Conservation (phyloP, 2,797 vertebrate species). For the Sarcophilus harrisii region DNA sequence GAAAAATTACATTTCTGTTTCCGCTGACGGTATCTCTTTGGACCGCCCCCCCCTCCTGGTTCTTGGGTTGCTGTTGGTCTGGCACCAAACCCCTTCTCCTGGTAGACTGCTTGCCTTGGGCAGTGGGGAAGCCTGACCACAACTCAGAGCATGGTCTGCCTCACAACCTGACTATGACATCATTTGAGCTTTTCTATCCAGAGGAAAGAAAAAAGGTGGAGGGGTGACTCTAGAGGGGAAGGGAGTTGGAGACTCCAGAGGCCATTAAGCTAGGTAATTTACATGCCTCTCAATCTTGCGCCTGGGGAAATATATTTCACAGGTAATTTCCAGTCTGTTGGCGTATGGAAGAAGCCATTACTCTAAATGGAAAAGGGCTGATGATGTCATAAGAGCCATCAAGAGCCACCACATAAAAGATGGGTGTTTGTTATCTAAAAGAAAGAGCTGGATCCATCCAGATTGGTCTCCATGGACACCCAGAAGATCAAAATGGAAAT, state of each 20-base stretch:
- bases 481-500: neutral
- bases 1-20: slow-evolving; percentile 2
- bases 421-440: neutral
- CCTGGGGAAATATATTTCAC: slow-evolving; percentile 87
- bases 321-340: slow-evolving; percentile 88
- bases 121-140: neutral
- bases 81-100: neutral
- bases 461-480: neutral
- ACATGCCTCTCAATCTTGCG: slow-evolving; percentile 83
- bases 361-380: slow-evolving; percentile 83
- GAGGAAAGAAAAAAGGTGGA: neutral
- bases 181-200: slow-evolving; percentile 68
- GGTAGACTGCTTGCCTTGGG: neutral
- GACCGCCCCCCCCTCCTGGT: neutral
- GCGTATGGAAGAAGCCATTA: slow-evolving; percentile 85
- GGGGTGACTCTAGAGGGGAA: slow-evolving; percentile 23
- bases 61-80: neutral
- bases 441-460: neutral
- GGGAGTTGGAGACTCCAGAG: slow-evolving; percentile 77
- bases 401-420: slow-evolving; percentile 56
- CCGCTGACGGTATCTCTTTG: neutral
- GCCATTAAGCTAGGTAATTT: slow-evolving; percentile 86
- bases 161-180: slow-evolving; percentile 30
- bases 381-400: slow-evolving; percentile 68
- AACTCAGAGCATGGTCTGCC: neutral